Conservation (phyloP, 2,797 vertebrate genomes). For the Heteromormyrus szaboi region DNA sequence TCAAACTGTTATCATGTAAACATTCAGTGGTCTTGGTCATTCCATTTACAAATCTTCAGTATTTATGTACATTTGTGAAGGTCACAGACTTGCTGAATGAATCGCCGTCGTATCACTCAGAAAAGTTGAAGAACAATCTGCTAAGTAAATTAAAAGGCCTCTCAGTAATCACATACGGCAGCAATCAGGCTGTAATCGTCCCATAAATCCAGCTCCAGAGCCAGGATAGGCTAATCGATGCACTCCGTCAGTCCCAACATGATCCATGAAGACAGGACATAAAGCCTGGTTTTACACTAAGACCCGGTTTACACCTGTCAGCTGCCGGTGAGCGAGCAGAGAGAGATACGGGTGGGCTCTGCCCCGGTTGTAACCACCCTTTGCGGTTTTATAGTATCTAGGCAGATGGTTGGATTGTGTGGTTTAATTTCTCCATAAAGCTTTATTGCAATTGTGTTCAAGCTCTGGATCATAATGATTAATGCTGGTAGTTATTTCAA, state of each 20-base stretch:
- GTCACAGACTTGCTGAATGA: not conserved
- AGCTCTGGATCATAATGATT: not conserved
- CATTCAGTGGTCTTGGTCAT: not conserved
- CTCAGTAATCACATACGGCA: conserved; percentile 23
- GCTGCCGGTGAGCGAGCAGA: not conserved
- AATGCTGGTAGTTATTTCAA: not conserved
- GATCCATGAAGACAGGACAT: conserved; percentile 26
- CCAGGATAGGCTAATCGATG: conserved; percentile 30
- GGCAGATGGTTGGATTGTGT: not conserved
- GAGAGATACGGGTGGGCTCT: not conserved
- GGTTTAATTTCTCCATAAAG: not conserved
- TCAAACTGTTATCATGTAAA: not conserved
- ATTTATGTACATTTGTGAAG: not conserved
- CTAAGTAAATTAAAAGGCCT: conserved; percentile 29
- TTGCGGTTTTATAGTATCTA: not conserved
- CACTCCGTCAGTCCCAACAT: conserved; percentile 23
- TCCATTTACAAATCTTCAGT: not conserved
- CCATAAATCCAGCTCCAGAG: conserved; percentile 34
- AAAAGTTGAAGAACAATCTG: conserved; percentile 4
- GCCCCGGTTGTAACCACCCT: not conserved
- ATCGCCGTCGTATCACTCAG: not conserved
- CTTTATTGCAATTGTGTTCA: not conserved
- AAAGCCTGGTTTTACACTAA: conserved; percentile 17
- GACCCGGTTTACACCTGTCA: conserved; percentile 9
- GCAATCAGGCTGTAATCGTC: conserved; percentile 36